phyloP scores from a whole-genome alignment of 1,140 invertebrate species.

The Ooceraea biroi region DNA sequence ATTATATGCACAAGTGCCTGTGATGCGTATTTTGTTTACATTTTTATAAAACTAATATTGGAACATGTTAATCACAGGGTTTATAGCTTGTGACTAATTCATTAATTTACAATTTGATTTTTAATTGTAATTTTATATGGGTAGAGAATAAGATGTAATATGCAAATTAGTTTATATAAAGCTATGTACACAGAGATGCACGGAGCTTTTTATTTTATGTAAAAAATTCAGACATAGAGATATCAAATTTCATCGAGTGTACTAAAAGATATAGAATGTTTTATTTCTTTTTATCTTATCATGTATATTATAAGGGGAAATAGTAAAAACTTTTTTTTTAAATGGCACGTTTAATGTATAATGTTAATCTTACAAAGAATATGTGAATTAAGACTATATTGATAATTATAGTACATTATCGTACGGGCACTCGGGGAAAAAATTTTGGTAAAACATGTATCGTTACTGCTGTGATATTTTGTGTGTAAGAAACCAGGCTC shows the following conservation, averaged over 20 bases:
- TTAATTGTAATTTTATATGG: conserved; percentile 23
- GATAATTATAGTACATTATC: conserved; percentile 18
- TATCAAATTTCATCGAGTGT: too few relatives aligned
- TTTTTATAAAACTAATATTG: conserved; percentile 66
- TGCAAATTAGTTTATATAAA: conserved; percentile 13
- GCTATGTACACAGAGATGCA: background rate
- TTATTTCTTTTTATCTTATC: conserved; percentile 9
- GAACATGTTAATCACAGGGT: conserved; percentile 59
- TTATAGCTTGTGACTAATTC: conserved; percentile 74
- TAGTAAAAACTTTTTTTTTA: conserved; percentile 17
- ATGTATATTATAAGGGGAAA: conserved; percentile 1
- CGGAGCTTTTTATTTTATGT: background rate
- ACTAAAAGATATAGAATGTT: background rate
- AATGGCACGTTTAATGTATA: conserved; percentile 44
- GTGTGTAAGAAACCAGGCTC: conserved; percentile 22
- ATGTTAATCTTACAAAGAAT: conserved; percentile 39
- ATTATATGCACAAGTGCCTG: conserved; percentile 40
- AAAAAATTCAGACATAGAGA: background rate
- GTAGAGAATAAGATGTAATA: conserved; percentile 14
- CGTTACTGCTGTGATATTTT: conserved; percentile 19
- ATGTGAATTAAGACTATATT: background rate
- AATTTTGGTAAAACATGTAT: conserved; percentile 21
- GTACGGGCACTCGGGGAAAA: conserved; percentile 2
- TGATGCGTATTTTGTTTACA: conserved; percentile 49
- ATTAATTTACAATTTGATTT: conserved; percentile 54